phyloP scores from a whole-genome alignment of 2,888 invertebrate genomes.

The Plusia festucae region DNA sequence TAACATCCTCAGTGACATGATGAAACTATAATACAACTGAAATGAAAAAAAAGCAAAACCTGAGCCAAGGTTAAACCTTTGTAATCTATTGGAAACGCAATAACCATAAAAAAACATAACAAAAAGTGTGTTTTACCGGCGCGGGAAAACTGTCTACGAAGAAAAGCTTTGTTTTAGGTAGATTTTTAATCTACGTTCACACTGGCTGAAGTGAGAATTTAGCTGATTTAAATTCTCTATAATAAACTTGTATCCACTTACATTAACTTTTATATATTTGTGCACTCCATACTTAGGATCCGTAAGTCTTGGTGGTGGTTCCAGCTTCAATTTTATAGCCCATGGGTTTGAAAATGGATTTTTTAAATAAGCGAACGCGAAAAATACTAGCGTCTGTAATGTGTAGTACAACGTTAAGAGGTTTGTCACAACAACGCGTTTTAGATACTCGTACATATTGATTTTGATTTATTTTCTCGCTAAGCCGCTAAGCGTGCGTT shows the following conservation, averaged over 20 bases:
- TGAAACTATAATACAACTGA: no score
- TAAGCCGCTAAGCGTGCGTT: conserved; percentile 24
- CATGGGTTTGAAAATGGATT: conserved; percentile 74
- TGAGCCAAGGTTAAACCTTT: background rate
- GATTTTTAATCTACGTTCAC: no score
- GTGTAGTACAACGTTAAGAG: conserved; percentile 69
- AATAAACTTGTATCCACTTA: conserved; percentile 68
- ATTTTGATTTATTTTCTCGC: conserved; percentile 52
- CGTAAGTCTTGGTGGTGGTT: conserved; percentile 82
- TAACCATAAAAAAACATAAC: background rate
- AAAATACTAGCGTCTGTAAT: conserved; percentile 59
- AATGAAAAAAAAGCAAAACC: no score
- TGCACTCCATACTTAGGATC: conserved; percentile 88
- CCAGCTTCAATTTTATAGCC: conserved; percentile 76
- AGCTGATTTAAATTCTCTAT: background rate
- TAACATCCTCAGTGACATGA: no score
- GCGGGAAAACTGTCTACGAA: conserved; percentile 23
- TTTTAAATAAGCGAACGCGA: conserved; percentile 72
- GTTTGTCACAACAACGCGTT: conserved; percentile 68
- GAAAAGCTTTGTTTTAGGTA: no score
- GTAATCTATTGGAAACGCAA: background rate
- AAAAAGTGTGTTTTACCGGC: background rate
- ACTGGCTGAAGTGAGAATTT: no score
- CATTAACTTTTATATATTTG: conserved; percentile 88
- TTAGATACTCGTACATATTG: conserved; percentile 57